Evolutionary conservation across 1,140 invertebrate genomes (phyloP), one percentile per base, ranked within the genome.

Genomic region (Brachionus paranguensis): DNA sequence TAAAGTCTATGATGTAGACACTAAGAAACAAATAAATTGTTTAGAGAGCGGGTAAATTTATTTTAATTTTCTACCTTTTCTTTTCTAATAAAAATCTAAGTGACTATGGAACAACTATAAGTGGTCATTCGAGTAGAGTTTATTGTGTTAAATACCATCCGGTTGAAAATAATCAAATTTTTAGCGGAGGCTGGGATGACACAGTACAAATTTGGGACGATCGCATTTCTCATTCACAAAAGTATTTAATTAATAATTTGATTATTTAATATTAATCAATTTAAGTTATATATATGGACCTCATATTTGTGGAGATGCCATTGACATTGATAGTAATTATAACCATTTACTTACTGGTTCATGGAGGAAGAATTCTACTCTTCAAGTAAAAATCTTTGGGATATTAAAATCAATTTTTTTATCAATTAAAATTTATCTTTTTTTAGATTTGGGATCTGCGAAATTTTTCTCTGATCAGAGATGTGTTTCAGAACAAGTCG

Each of bases 181-280:
- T 74, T 45, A 74, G 29, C 7, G 83, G 83, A 50, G 83, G 83
- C n/a, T 84, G 83, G 83, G 83, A 84, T 84, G 70, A 84, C 11
- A 84, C 72, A 3, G 27, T 84, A 4, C 83, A 84, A 65, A 53
- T 74, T 43, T 84, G 83, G 83, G 83, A 84, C 37, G 83, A 74
- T 27, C 83, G 81, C 20, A 29, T 17, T 11, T 20, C 33, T 3
- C 20, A 70, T 33, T 83, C 81, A 47, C 72, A 76, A 60, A 60
- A 84, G 60, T 64, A 37, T 37, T 37, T 37, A 37, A 37, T 37
- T 7, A 7, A 37, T 37, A 6, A 37, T 37, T 37, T 37, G 6
- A 37, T 37, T 37, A 37, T 37, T 37, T 37, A 7, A 37, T 7
- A 37, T 37, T 37, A 7, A 37, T 37, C 1, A 7, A 37, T 37